Percentiles rank a stretch among this genome's conserved stretches.
These are phyloP conservation scores for Harpagifer antarcticus DNA, from an alignment of 2,797 vertebrate genomes.

Conservation along the genomic window DNA sequence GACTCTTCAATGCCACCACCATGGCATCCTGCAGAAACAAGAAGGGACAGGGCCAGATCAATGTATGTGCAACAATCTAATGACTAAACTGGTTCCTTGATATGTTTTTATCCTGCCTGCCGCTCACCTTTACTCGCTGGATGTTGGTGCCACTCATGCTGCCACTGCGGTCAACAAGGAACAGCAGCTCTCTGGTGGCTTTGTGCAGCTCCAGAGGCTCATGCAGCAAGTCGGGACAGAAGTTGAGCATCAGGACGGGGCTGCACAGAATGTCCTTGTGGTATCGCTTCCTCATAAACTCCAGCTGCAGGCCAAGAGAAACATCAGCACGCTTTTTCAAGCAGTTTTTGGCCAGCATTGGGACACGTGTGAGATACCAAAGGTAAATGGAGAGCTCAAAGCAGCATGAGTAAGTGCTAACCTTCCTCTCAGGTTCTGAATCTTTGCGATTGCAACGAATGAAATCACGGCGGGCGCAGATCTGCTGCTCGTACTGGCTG, in stretches of 20 bases:
- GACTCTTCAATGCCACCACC: constrained; percentile 93
- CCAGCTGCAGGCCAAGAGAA: constrained; percentile 81
- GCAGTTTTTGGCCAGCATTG: neutral
- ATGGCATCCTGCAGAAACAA: constrained; percentile 89
- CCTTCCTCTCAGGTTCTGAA: constrained; percentile 89
- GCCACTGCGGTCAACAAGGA: constrained; percentile 89
- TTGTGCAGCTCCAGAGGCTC: constrained; percentile 87
- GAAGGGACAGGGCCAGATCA: neutral
- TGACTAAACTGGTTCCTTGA: neutral
- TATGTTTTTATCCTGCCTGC: neutral
- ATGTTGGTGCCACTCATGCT: constrained; percentile 82
- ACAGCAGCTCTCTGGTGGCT: constrained; percentile 91
- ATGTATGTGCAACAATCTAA: neutral
- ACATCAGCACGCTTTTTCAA: neutral
- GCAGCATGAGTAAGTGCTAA: constrained; percentile 52
- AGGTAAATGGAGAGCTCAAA: neutral
- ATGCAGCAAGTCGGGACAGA: constrained; percentile 88
- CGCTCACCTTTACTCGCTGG: constrained; percentile 87
- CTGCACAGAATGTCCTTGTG: constrained; percentile 96
- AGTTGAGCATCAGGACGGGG: constrained; percentile 96
- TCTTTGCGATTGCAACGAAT: constrained; percentile 88
- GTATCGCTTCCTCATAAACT: constrained; percentile 93
- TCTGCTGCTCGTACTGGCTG: constrained; percentile 89
- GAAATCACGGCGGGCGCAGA: constrained; percentile 91
- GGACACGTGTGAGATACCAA: neutral